These are phyloP conservation scores for Papilio elwesi DNA, from an alignment of 2,888 invertebrate species.

Conservation along the genomic window DNA sequence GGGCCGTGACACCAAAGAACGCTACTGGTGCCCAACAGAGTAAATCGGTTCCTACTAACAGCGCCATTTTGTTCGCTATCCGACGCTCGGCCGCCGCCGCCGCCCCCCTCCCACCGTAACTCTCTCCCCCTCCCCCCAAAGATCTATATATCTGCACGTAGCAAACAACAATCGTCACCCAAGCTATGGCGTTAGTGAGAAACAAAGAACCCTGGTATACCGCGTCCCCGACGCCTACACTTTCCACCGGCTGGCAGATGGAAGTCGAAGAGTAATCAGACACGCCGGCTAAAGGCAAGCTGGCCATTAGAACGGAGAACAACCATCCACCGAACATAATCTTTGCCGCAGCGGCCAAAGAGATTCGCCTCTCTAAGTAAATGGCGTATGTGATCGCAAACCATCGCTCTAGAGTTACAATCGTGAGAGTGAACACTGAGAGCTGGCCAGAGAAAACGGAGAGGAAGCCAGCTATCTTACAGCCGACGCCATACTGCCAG, in stretches of 20 bases:
- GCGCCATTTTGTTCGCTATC: constrained; percentile 94
- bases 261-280: constrained; percentile 94
- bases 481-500: constrained; percentile 94
- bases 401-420: constrained; percentile 94
- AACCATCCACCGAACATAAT: constrained; percentile 92
- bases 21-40: constrained; percentile 95
- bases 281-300: constrained; percentile 91
- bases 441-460: constrained; percentile 94
- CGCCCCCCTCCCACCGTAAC: constrained; percentile 86
- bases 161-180: constrained; percentile 92
- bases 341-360: constrained; percentile 87
- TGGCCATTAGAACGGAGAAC: constrained; percentile 90
- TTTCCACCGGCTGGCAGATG: constrained; percentile 95
- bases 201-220: constrained; percentile 90
- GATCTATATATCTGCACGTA: constrained; percentile 94
- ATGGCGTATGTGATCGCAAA: constrained; percentile 93
- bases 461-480: constrained; percentile 93
- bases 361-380: constrained; percentile 91
- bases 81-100: constrained; percentile 87
- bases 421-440: constrained; percentile 93
- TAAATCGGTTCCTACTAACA: constrained; percentile 94
- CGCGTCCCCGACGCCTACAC: constrained; percentile 87
- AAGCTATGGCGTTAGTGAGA: constrained; percentile 90
- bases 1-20: constrained; percentile 93
- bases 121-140: constrained; percentile 88